Percentiles rank a stretch among this genome's conserved stretches.
phyloP scores from a whole-genome alignment of 2,113 vertebrate genomes.

The Tachuris rubrigastra region DNA sequence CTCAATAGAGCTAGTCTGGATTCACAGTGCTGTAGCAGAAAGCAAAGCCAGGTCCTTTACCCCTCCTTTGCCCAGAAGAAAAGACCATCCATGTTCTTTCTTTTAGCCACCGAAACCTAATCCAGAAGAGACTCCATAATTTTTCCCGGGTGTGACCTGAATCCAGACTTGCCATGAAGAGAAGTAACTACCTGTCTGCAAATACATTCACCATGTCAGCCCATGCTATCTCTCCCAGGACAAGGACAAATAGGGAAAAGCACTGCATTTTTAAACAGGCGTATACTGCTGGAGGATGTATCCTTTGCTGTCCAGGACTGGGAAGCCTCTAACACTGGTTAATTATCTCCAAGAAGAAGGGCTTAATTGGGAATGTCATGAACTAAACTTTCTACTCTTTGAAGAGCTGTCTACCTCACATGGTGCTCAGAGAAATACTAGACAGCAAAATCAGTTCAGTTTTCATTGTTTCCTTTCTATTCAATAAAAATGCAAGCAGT shows the following conservation, averaged over 20 bases:
- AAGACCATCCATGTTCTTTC: not conserved
- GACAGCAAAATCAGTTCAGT: slow-evolving; percentile 49
- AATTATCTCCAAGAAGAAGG: slow-evolving; percentile 57
- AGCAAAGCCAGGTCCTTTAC: not conserved
- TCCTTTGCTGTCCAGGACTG: slow-evolving; percentile 64
- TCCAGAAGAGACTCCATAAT: not conserved
- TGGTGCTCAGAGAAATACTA: slow-evolving; percentile 65
- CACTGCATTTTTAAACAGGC: not conserved
- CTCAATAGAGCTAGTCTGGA: not conserved
- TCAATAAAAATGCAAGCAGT: slow-evolving; percentile 31
- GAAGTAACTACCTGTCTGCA: not conserved
- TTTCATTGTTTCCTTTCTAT: slow-evolving; percentile 65
- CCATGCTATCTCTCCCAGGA: not conserved
- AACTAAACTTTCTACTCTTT: slow-evolving; percentile 63
- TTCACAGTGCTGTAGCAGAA: not conserved
- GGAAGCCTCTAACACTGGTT: slow-evolving; percentile 53
- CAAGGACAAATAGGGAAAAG: not conserved
- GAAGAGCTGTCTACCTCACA: slow-evolving; percentile 62
- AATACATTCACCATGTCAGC: not conserved
- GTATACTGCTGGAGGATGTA: slow-evolving; percentile 22
- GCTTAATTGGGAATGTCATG: slow-evolving; percentile 55
- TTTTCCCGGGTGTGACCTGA: not conserved
- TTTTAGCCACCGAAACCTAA: not conserved
- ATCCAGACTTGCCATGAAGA: not conserved
- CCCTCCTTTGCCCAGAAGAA: not conserved